Conservation (phyloP, 2,113 vertebrate species). For the Festucalex cinctus region DNA sequence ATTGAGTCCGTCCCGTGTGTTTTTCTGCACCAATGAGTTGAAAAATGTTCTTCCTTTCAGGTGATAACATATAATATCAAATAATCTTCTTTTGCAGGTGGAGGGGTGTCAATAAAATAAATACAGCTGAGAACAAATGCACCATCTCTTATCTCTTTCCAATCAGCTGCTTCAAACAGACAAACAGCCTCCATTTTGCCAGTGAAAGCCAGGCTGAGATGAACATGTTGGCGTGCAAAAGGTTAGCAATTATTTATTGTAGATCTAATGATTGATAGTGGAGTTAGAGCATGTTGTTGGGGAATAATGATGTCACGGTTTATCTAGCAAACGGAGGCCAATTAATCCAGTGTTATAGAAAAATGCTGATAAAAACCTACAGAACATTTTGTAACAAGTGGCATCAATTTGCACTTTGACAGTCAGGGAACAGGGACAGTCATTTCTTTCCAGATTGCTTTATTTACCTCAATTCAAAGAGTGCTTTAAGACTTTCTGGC, state of each 20-base stretch:
- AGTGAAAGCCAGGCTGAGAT: slow-evolving; percentile 51
- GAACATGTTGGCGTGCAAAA: slow-evolving; percentile 55
- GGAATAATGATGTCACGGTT: slow-evolving; percentile 65
- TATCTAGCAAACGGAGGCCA: slow-evolving; percentile 59
- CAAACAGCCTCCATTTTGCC: slow-evolving; percentile 57
- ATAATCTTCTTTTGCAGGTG: slow-evolving; percentile 62
- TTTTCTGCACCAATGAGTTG: slow-evolving; percentile 64
- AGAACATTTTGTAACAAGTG: slow-evolving; percentile 56
- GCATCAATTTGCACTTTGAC: slow-evolving; percentile 49
- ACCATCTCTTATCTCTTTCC: slow-evolving; percentile 60
- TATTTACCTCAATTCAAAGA: slow-evolving; percentile 49
- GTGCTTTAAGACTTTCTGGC: slow-evolving; percentile 35
- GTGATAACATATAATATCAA: slow-evolving; percentile 60
- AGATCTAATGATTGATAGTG: slow-evolving; percentile 61
- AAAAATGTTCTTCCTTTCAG: slow-evolving; percentile 52
- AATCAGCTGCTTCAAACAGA: slow-evolving; percentile 57
- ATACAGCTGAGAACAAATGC: slow-evolving; percentile 66
- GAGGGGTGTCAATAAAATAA: slow-evolving; percentile 71
- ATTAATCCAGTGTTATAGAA: slow-evolving; percentile 65
- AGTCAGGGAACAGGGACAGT: slow-evolving; percentile 55
- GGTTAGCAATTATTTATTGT: slow-evolving; percentile 68
- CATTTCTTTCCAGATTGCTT: slow-evolving; percentile 55
- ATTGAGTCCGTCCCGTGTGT: slow-evolving; percentile 32
- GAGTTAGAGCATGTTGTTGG: slow-evolving; percentile 59
- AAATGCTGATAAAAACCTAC: slow-evolving; percentile 56